These are phyloP conservation scores for Theodoxus fluviatilis DNA, from an alignment of 2,888 invertebrate species.

Conservation along the genomic window DNA sequence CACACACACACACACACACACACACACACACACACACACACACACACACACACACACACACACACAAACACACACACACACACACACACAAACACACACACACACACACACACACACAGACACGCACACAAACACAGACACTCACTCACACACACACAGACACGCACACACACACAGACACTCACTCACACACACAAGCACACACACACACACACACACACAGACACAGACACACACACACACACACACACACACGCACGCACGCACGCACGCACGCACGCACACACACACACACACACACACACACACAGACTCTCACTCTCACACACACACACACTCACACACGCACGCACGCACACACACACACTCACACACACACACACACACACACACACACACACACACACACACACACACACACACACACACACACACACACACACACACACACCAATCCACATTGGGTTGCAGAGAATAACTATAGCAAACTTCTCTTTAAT, in stretches of 20 bases:
- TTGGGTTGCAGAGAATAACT: no score
- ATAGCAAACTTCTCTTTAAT: no score
- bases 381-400: neutral
- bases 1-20: no score
- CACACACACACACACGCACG: neutral
- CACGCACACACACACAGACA: slow-evolving; percentile 15
- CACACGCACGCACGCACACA: neutral
- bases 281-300: slow-evolving; percentile 21
- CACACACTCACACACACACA: neutral
- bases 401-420: neutral
- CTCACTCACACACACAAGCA: slow-evolving; percentile 21
- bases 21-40: no score
- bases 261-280: neutral
- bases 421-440: neutral
- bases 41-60: no score
- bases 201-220: slow-evolving; percentile 7
- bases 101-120: neutral
- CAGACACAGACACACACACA: neutral
- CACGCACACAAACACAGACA: neutral
- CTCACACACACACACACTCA: slow-evolving; percentile 21
- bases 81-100: no score
- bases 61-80: no score
- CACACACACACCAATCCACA: neutral
- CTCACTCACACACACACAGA: neutral
- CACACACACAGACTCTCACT: slow-evolving; percentile 20